Evolutionary conservation across 30 jellyfish, hydroid and myxozoan species (phyloP).

Genomic region (Pelagia noctiluca): DNA sequence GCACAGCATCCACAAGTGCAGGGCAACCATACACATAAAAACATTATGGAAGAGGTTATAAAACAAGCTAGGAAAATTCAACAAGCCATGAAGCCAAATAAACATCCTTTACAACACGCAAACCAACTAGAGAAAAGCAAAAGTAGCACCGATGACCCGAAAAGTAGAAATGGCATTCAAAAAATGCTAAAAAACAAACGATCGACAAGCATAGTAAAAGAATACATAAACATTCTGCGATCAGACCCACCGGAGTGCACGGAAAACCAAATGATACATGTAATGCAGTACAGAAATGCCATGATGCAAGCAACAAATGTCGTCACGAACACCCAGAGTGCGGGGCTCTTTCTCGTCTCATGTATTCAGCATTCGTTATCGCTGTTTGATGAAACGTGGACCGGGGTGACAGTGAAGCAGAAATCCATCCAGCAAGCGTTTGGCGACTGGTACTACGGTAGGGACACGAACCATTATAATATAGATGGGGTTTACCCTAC

Average conservation of each 20-base stretch:
- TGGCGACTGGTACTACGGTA: conserved; percentile 97
- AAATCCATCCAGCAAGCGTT: conserved; percentile 97
- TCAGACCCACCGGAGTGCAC: conserved; percentile 99
- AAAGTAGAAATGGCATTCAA: conserved; percentile 30
- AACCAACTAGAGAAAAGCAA: conserved; percentile 4
- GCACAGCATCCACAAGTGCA: too few species aligned
- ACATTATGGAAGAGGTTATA: background rate
- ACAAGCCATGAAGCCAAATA: background rate
- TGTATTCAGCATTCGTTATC: conserved; percentile 98
- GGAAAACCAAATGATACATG: conserved; percentile 85
- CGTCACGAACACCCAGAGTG: conserved; percentile 71
- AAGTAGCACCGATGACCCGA: background rate
- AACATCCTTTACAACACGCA: background rate
- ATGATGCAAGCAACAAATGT: conserved; percentile 86
- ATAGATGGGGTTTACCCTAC: conserved; percentile 97
- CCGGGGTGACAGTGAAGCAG: conserved; percentile 82
- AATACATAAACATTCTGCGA: conserved; percentile 90
- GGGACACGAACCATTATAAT: conserved; percentile 72
- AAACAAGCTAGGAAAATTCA: background rate
- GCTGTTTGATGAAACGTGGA: conserved; percentile 98
- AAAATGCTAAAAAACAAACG: conserved; percentile 76
- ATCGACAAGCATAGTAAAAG: conserved; percentile 94
- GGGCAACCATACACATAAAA: background rate
- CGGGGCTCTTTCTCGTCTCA: conserved; percentile 95
- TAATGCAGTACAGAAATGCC: conserved; percentile 92